Base-by-base conservation (phyloP, 1,140 invertebrate genomes). In the Drosophila varians region DNA sequence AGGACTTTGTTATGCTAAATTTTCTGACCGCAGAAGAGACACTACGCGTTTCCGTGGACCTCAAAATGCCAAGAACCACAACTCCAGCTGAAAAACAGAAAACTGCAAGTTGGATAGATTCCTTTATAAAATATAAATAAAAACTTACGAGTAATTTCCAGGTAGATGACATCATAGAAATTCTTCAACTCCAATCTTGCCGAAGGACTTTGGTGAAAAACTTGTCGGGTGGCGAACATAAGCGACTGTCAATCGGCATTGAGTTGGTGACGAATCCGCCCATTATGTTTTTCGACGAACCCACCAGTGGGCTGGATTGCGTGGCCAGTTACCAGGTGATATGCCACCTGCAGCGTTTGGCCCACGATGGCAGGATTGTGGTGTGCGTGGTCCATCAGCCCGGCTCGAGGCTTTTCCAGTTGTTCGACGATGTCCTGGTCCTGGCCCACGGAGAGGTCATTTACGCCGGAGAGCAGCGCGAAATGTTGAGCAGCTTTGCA, bases 341-440 rank as follows among this genome's bases (percentile, higher is more conserved):
- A 9, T 93, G 91, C 12, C 91, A 95, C 4, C 84, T 96, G 7
- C 94, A 94, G 61, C 92, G 92, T 5, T 92, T 98, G 40, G 95
- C 96, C 0, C 91, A 92, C 34, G 93, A 93, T 18, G 96, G 96
- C 0, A 93, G 96, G 28, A 96, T 96, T 0, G 94, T 98, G 21
- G 94, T 96, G 3, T 97, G 96, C 79, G 95, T 96, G 7, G 95
- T 98, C 66, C 97, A 98, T 92, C 97, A 98, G 79, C 97, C 97
- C 0, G 97, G 96, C 46, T 96, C 96, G 12, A 94, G 94, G 48
- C 93, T 98, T 18, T 96, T 97, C 91, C 94, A 92, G 1, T 90
- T 93, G n/a, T 94, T 95, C 45, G 94, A 95, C 74, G 93, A 95
- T 74, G 86, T 95, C 28, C 77, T 94, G 23, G 90, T 95, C 0